Percentiles rank a stretch among this genome's conserved stretches.
These are phyloP conservation scores for Sardinella longiceps DNA, from an alignment of 2,797 vertebrate genomes.

Conservation along the genomic window DNA sequence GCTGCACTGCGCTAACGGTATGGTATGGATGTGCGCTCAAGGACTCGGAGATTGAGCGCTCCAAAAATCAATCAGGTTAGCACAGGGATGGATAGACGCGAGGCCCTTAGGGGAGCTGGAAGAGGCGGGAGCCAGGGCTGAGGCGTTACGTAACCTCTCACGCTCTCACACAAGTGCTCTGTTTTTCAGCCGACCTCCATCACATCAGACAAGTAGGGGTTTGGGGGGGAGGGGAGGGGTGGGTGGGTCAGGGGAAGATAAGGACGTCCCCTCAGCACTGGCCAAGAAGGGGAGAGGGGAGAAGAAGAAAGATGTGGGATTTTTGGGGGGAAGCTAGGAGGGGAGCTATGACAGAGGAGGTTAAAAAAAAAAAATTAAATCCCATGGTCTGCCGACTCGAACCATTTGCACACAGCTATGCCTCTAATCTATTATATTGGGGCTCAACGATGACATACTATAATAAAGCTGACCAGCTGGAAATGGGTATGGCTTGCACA, in stretches of 20 bases:
- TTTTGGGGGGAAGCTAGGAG: background rate
- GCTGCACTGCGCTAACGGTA: background rate
- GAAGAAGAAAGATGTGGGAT: background rate
- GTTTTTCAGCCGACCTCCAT: background rate
- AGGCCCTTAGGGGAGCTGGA: background rate
- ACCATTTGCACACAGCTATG: background rate
- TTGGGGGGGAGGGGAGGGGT: background rate
- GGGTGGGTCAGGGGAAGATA: background rate
- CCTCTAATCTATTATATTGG: slow-evolving; percentile 1
- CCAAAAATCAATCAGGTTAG: background rate
- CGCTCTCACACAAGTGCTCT: background rate
- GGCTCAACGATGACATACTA: background rate
- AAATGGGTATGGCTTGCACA: background rate
- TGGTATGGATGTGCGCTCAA: background rate
- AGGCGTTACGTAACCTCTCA: slow-evolving; percentile 2
- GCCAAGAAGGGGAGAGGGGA: background rate
- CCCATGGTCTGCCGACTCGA: background rate
- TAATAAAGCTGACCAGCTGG: slow-evolving; percentile 16
- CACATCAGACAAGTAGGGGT: background rate
- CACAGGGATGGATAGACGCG: background rate
- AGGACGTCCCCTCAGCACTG: background rate
- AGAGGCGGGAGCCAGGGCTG: background rate
- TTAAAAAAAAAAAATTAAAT: background rate
- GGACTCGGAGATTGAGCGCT: background rate
- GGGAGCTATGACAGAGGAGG: background rate